Base-by-base conservation (phyloP, 2,113 vertebrate species). In the Cariama cristata region DNA sequence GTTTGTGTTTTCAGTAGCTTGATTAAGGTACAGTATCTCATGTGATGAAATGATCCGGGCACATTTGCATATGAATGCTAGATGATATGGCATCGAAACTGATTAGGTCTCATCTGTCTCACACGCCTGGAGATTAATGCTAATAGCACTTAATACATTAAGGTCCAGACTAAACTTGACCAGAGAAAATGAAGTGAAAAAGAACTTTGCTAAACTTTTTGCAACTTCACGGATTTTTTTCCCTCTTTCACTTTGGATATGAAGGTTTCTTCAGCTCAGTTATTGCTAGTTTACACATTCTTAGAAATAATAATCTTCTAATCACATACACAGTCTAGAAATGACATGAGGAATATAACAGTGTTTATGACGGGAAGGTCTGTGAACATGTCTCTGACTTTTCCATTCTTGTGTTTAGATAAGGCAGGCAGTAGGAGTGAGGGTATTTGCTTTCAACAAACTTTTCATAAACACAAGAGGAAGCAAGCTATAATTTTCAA, bases 1-100 rank as follows among this genome's bases (percentile, higher is more conserved):
- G 17, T 64, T 92, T 76, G 45, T 88, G 53, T 90, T 95, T 97
- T 79, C 73, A 49, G 47, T 79, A 60, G 24, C 56, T 89, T 94
- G 73, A 81, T 84, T 93, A 88, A 92, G 28, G 45, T 45, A 77
- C 67, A 95, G 33, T 58, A 71, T 42, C 33, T 49, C 59, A 59
- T 12, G 4, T 52, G 72, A 67, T 77, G 44, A 93, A 93, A 82
- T 71, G 24, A 67, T 84, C 42, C 0, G 2, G 32, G 15, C 10
- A 63, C 2, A 84, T 95, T 91, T 95, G 44, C 84, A 79, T 87
- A 56, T 85, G 69, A 90, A 96, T 91, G 18, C 23, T 76, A 40
- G 33, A 83, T 88, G 71, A 55, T n/a, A 44, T 8, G 38, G 17
- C 38, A 24, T 35, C 56, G 56, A 80, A 95, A 72, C 52, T 89